Conservation (phyloP, 2,888 invertebrate genomes). For the Ophion costatus region DNA sequence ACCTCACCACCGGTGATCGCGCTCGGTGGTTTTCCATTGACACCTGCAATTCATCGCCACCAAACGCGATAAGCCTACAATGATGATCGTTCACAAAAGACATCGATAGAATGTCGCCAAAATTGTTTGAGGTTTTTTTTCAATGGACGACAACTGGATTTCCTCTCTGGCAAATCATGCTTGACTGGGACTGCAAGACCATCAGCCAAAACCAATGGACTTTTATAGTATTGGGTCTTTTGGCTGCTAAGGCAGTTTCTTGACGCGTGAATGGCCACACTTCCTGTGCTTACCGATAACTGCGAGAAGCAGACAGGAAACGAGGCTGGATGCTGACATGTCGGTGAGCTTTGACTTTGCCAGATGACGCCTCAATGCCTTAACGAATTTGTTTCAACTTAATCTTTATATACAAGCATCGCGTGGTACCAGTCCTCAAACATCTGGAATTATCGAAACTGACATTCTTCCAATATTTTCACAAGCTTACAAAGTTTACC, state of each 20-base stretch:
- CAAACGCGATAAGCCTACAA: neutral
- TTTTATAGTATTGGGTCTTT: neutral
- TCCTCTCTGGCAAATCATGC: too few relatives aligned
- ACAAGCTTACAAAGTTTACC: neutral
- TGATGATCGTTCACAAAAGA: neutral
- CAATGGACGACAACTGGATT: too few relatives aligned
- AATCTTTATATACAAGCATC: constrained; percentile 17
- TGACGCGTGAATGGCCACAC: too few relatives aligned
- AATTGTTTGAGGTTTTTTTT: neutral
- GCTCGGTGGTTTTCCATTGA: constrained; percentile 49
- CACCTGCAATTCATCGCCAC: neutral
- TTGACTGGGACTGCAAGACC: neutral
- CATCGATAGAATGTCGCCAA: neutral
- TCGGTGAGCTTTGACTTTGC: constrained; percentile 1
- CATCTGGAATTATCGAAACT: constrained; percentile 23
- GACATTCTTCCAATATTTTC: constrained; percentile 7
- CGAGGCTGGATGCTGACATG: neutral
- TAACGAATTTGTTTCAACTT: neutral
- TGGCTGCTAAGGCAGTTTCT: neutral
- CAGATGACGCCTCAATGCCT: neutral
- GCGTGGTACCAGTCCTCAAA: neutral
- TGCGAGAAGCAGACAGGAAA: constrained; percentile 5
- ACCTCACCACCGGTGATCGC: constrained; percentile 59
- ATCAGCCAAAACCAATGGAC: neutral
- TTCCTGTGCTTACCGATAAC: constrained; percentile 5